Percentiles rank a stretch among this genome's conserved stretches.
Conservation (phyloP, 2,113 vertebrate genomes). For the Clarias magur region DNA sequence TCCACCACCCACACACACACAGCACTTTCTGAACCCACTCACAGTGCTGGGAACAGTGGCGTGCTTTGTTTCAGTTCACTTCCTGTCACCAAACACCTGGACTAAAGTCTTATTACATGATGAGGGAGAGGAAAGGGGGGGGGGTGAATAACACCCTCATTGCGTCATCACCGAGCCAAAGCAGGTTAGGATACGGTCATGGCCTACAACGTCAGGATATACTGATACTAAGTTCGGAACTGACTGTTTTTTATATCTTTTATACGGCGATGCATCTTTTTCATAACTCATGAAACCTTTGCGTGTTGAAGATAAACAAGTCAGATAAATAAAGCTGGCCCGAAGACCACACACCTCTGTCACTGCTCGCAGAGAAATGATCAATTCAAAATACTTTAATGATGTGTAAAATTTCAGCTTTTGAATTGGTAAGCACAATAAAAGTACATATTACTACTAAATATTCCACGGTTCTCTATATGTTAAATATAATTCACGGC, state of each 20-base stretch:
- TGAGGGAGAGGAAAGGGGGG: not conserved
- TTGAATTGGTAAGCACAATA: not conserved
- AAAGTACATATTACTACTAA: not conserved
- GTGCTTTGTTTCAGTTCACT: conserved; percentile 44
- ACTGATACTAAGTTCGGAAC: not conserved
- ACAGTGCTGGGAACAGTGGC: conserved; percentile 40
- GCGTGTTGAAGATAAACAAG: conserved; percentile 20
- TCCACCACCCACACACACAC: conserved; percentile 43
- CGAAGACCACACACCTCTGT: not conserved
- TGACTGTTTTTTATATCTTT: conserved; percentile 14
- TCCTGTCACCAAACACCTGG: conserved; percentile 54
- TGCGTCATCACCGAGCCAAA: conserved; percentile 27
- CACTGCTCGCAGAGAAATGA: not conserved
- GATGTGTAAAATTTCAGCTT: not conserved
- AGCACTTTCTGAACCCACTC: conserved; percentile 30
- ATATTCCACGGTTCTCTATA: conserved; percentile 1
- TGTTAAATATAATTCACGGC: conserved; percentile 4
- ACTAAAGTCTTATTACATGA: conserved; percentile 43
- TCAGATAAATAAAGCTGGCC: conserved; percentile 1
- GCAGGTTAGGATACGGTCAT: conserved; percentile 13
- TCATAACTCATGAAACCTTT: conserved; percentile 4
- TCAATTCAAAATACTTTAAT: not conserved
- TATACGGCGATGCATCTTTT: not conserved
- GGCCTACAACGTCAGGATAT: not conserved
- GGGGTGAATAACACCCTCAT: not conserved